Base-by-base conservation (phyloP, 1,140 invertebrate species). In the Drosophila lowei region DNA sequence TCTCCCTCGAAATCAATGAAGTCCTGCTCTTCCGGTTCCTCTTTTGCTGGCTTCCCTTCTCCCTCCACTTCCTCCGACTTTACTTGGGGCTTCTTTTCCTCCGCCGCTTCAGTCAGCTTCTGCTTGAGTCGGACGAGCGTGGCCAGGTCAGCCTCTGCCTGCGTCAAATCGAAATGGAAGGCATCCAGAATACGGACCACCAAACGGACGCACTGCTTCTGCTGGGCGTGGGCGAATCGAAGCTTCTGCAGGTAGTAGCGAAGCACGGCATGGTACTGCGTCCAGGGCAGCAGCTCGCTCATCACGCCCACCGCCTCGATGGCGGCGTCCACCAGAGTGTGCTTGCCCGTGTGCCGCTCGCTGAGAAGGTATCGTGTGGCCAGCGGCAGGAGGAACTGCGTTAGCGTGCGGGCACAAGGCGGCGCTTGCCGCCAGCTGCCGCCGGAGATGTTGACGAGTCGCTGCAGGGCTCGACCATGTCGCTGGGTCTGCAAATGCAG, bases 121-220 rank as follows among this genome's bases (percentile, higher is more conserved):
- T 67, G 54, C 38, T 68, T 68, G 5, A 79, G 65, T 46, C 83
- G 86, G 18, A 49, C 59, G 5, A 86, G 53, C 0, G 63, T 44
- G 13, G 57, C 18, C 7, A 57, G 60, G 66, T 81, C 65, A 73
- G 84, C 63, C 92, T 93, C 92, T 0, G 93, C 93, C 89, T 95
- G 94, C 0, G 93, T 94, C 28, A 99, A 91, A 93, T 99, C 96
- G 92, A 96, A 99, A 92, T 99, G 98, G 89, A 99, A 99, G 2
- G 95, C 94, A 91, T 99, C 96, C 28, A 99, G 92, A 56, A 99
- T 95, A 1, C 93, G 94, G 0, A 97, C 95, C 15, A 98, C 92
- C 43, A 98, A 93, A 72, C 96, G 94, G 1, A 97, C 95, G 46
- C 95, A 92, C 77, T 97, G 95, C 88, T 96, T 97, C 80, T 98